Conservation (phyloP, 2,113 vertebrate genomes). For the Phalacrocorax brasilianus region DNA sequence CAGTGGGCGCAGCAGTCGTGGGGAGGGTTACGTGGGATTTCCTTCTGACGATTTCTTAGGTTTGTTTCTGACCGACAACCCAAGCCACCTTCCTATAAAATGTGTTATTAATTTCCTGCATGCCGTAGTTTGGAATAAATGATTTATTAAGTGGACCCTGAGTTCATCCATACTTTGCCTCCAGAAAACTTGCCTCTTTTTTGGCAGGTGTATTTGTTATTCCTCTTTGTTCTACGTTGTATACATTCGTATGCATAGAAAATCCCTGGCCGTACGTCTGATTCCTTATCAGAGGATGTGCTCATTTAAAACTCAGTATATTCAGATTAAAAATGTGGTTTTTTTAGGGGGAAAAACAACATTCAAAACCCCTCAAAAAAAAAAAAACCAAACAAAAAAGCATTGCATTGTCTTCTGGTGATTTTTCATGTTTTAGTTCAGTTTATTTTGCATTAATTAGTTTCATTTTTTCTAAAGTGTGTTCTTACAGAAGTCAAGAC, state of each 20-base stretch:
- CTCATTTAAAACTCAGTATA: background rate
- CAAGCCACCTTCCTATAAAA: background rate
- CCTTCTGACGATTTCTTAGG: background rate
- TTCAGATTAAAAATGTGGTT: background rate
- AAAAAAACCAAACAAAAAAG: background rate
- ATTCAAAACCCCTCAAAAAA: too few relatives aligned
- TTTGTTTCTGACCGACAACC: background rate
- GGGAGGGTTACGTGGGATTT: background rate
- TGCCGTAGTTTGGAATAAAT: background rate
- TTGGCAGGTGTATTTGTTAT: background rate
- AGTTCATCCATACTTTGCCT: background rate
- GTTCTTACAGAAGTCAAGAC: background rate
- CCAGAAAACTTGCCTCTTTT: background rate
- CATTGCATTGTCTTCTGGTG: background rate
- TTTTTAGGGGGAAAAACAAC: too few relatives aligned
- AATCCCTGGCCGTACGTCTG: background rate
- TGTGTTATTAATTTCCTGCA: background rate
- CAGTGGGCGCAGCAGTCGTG: background rate
- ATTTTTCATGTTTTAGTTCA: background rate
- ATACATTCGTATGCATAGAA: fast-evolving
- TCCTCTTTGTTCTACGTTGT: background rate
- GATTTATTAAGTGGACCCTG: background rate
- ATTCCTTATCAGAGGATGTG: background rate
- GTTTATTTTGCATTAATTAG: background rate
- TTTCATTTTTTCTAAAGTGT: background rate